Evolutionary conservation across 2,797 vertebrate genomes (phyloP), one percentile per base, ranked within the genome.

Genomic region (Emydoidea blandingii): DNA sequence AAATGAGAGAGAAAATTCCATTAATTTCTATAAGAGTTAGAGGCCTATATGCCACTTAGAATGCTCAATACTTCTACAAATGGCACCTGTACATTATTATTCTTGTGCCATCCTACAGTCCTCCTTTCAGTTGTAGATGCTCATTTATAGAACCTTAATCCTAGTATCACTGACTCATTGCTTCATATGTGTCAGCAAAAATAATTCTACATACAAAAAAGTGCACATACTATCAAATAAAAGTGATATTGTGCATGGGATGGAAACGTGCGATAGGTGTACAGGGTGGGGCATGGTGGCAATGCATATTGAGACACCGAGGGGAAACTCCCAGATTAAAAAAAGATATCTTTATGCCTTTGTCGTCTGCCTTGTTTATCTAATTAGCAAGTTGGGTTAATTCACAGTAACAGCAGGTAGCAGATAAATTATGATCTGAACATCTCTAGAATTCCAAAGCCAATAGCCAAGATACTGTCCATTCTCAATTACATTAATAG

Each of bases 301-400:
- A 81, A 85, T 74, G 81, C 3, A 65, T 4, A 21, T 29, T 23
- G 19, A 81, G 23, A 78, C 37, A 81, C 2, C 11, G 56, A 3
- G 3, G 41, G 14, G 15, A 92, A 91, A 82, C 0, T 72, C 93
- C 16, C 78, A 92, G 21, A 79, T 72, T 44, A 54, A 34, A 81
- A 93, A 41, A 93, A 56, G 11, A 21, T 68, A 74, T 3, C 5
- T 81, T 49, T 11, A 85, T 88, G 12, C 19, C 4, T 94, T 83
- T 84, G 25, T 88, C 91, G 62, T 50, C 14, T 52, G 53, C 27
- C 47, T n/a, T 87, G 34, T 81, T 93, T 83, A 86, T 25, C 68
- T 65, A 94, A 94, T 96, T 94, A 95, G 5, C 53, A 84, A 87
- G 47, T 62, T 88, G 50, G 89, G 88, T 93, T 90, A 84, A 84